Base-by-base conservation (phyloP, 2,797 vertebrate species). In the Bryconaethiops microstoma region DNA sequence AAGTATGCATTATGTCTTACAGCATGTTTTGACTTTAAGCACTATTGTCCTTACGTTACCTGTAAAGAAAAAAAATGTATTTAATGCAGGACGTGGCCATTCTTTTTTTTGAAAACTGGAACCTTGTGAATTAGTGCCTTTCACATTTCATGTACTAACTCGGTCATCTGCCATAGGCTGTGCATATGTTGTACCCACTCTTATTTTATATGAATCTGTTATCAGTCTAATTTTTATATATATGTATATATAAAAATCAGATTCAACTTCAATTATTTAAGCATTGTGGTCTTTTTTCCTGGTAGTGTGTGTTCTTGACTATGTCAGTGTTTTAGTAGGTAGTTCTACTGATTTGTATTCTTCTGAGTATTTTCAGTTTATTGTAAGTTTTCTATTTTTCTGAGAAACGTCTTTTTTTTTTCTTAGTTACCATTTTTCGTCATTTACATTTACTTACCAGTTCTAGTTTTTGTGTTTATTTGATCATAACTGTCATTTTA, bases 121-220 rank as follows among this genome's bases (percentile, higher is more conserved):
- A 94, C 92, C 89, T 92, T 91, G 92, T 92, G 92, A 91, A 92
- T 93, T 91, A 93, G 94, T 95, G 94, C 94, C 94, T 95, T 94
- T 93, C 92, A 89, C 91, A 94, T 94, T 94, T 94, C 89, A 91
- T 92, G 89, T 89, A 91, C 92, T 92, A 91, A 94, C 91, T 92
- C 90, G 80, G 90, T 92, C 90, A 88, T 89, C 88, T 90, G 90
- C 90, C 92, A 82, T 76, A 90, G 88, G 92, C 88, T 90, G 89
- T 92, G 91, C 91, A 90, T 93, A 91, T 92, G 92, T 86, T 85
- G 88, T 90, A 88, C 87, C 91, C 88, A 91, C 88, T 91, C 88
- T 89, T 92, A 91, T 94, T 94, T 92, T 88, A 91, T 93, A 91
- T 91, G 84, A 92, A 92, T 84, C 71, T 65, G 23, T 77, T 84